These are phyloP conservation scores for Apis cerana DNA, from an alignment of 1,140 invertebrate species.

Conservation along the genomic window DNA sequence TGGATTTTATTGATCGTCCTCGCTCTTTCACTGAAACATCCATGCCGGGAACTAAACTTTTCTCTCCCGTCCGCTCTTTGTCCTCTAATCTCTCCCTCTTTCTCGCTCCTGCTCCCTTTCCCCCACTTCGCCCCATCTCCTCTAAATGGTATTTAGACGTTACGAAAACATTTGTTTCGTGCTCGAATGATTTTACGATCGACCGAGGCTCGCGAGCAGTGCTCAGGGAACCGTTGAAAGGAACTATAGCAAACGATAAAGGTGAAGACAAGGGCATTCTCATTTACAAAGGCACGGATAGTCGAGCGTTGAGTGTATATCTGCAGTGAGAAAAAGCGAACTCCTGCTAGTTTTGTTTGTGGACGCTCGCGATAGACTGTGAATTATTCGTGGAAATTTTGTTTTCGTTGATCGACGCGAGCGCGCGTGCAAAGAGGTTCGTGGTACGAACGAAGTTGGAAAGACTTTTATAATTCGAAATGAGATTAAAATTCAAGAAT, in stretches of 20 bases:
- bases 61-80: constrained; percentile 22
- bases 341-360: not conserved
- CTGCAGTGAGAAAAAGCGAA: not conserved
- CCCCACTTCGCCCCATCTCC: not conserved
- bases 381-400: not conserved
- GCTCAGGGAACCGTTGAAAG: not conserved
- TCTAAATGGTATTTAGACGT: constrained; percentile 15
- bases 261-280: not conserved
- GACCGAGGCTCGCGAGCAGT: not conserved
- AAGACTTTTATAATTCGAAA: too few relatives aligned
- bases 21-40: constrained; percentile 50
- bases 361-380: not conserved
- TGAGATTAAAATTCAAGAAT: too few relatives aligned
- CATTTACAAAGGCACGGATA: too few relatives aligned
- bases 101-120: not conserved
- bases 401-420: not conserved
- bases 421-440: not conserved
- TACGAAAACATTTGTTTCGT: constrained; percentile 16
- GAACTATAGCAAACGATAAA: not conserved
- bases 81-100: not conserved
- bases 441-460: too few relatives aligned
- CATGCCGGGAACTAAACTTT: constrained; percentile 5
- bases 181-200: not conserved
- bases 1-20: constrained; percentile 59
- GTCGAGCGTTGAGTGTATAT: not conserved